These are phyloP conservation scores for Autographa pulchrina DNA, from an alignment of 2,888 invertebrate genomes.

Conservation along the genomic window DNA sequence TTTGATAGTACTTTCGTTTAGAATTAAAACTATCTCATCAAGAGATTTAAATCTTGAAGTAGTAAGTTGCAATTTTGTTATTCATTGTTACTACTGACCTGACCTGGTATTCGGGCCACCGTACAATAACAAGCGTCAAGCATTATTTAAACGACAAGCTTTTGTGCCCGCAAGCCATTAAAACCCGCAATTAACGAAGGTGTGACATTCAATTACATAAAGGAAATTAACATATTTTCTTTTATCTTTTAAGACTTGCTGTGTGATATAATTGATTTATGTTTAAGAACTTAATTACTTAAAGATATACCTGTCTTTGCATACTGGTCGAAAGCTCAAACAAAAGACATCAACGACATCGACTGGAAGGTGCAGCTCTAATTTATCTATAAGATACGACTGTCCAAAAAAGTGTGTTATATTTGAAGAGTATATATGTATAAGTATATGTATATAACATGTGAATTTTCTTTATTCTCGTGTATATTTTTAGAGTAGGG, in stretches of 20 bases:
- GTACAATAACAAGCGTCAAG: not conserved
- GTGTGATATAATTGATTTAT: conserved; percentile 4
- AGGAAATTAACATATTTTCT: not conserved
- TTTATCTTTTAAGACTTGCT: not conserved
- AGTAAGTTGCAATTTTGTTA: not conserved
- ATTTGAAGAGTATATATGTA: not conserved
- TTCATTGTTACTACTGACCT: not conserved
- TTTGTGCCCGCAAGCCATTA: conserved; percentile 2
- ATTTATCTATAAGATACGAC: not conserved
- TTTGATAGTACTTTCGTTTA: too few relatives aligned
- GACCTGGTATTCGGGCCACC: not conserved
- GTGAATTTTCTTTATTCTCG: too few relatives aligned
- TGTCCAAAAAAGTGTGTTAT: not conserved
- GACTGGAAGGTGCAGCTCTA: not conserved
- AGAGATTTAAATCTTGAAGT: too few relatives aligned
- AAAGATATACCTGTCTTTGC: not conserved
- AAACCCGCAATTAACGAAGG: not conserved
- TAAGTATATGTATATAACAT: not conserved
- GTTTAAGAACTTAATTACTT: conserved; percentile 1
- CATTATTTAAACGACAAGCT: not conserved
- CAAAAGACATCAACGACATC: conserved; percentile 44
- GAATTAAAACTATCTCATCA: too few relatives aligned
- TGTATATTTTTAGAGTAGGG: too few relatives aligned
- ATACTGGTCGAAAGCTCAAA: conserved; percentile 8
- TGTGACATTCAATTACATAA: conserved; percentile 4